Conservation (phyloP, 2,797 vertebrate genomes). For the Manis crassicaudata region DNA sequence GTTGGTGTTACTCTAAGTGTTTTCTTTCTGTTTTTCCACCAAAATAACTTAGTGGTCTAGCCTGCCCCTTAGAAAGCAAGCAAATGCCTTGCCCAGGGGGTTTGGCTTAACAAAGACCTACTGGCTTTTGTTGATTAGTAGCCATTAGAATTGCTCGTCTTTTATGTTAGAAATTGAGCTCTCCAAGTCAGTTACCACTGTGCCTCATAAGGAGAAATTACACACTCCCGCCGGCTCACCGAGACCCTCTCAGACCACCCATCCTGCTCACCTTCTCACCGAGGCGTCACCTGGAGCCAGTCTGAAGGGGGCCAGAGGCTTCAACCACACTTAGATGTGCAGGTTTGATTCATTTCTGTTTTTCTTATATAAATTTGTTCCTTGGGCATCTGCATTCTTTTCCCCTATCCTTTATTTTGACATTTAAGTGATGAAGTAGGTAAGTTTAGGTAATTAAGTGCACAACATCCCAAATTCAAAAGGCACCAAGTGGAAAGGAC, state of each 20-base stretch:
- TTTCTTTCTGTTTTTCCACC: background rate
- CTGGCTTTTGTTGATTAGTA: too few species aligned
- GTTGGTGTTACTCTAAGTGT: background rate
- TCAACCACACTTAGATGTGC: too few species aligned
- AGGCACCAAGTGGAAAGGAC: background rate
- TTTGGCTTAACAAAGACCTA: accelerated
- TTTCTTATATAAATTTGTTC: background rate
- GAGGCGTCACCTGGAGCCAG: background rate
- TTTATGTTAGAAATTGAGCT: background rate
- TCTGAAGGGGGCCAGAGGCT: background rate
- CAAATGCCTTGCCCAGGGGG: accelerated
- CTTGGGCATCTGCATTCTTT: background rate
- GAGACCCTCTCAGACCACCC: background rate
- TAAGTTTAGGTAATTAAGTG: background rate
- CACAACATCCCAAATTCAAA: background rate
- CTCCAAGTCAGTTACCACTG: background rate
- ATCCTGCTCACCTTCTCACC: background rate
- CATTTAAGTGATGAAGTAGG: background rate
- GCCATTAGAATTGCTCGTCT: background rate
- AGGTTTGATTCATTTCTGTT: background rate
- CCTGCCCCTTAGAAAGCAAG: background rate
- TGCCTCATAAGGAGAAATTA: background rate
- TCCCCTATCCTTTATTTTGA: background rate
- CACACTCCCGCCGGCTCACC: background rate
- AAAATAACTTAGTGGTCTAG: background rate